These are phyloP conservation scores for Hypotaenidia okinawae DNA, from an alignment of 2,797 vertebrate genomes.

Conservation along the genomic window DNA sequence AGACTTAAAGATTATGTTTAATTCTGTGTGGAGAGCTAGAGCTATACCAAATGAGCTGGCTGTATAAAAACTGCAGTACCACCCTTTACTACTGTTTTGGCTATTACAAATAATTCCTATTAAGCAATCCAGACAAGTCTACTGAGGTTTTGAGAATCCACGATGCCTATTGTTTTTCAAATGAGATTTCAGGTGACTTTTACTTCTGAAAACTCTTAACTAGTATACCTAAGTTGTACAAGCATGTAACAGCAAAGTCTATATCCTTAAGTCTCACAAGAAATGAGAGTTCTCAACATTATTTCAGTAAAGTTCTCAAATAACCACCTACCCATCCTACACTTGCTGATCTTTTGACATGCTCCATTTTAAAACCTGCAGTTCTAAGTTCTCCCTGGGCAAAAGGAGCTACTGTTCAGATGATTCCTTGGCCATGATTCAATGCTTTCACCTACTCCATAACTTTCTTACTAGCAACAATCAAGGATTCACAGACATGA, in stretches of 20 bases:
- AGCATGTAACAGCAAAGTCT: not conserved
- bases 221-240: not conserved
- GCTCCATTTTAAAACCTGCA: not conserved
- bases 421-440: not conserved
- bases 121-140: not conserved
- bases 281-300: not conserved
- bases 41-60: not conserved
- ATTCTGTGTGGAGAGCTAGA: not conserved
- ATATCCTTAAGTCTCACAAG: not conserved
- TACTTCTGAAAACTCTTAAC: not conserved
- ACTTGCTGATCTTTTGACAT: not conserved
- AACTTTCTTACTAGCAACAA: not conserved
- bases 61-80: not conserved
- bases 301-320: conserved; percentile 5
- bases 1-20: not conserved
- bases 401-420: not conserved
- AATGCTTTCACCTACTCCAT: not conserved
- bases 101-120: not conserved
- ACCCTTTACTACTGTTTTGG: not conserved
- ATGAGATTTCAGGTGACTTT: not conserved
- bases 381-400: not conserved
- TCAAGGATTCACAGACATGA: not conserved
- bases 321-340: not conserved
- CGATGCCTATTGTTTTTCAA: not conserved
- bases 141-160: not conserved